Conservation (phyloP, 2,113 vertebrate genomes). For the Symphodus melops region DNA sequence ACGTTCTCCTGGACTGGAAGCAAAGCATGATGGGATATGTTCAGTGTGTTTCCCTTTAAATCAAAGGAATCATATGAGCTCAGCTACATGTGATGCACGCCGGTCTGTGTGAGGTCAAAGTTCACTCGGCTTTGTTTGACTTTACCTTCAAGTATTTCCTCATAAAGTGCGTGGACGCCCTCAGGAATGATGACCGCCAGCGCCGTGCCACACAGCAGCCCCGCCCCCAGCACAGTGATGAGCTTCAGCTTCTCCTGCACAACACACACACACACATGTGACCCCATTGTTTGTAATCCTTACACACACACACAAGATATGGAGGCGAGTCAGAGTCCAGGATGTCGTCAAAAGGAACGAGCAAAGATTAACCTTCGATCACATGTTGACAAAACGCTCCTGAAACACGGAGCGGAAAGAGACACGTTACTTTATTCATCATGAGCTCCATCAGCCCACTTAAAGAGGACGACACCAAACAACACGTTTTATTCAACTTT, state of each 20-base stretch:
- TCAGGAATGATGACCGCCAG: slow-evolving; percentile 98
- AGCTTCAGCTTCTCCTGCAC: slow-evolving; percentile 93
- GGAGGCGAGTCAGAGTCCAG: background rate
- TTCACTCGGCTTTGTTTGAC: background rate
- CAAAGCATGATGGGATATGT: too few species aligned
- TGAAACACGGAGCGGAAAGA: too few species aligned
- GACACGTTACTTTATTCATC: too few species aligned
- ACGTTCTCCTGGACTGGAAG: too few species aligned
- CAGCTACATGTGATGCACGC: too few species aligned
- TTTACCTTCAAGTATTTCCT: slow-evolving; percentile 94
- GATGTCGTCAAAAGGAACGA: background rate
- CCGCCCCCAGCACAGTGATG: slow-evolving; percentile 96
- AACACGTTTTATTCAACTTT: too few species aligned
- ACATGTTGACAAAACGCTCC: too few species aligned
- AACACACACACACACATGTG: background rate
- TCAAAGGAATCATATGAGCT: too few species aligned
- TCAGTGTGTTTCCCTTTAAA: too few species aligned
- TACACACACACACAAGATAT: background rate
- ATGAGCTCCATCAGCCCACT: too few species aligned
- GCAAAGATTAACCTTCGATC: slow-evolving; percentile 1
- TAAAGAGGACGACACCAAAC: too few species aligned
- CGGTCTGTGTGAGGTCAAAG: too few species aligned
- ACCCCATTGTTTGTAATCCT: background rate
- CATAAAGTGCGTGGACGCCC: slow-evolving; percentile 98
- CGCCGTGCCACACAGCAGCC: slow-evolving; percentile 96